phyloP scores from a whole-genome alignment of 2,888 invertebrate species.

The Heteromyza rotundicornis region DNA sequence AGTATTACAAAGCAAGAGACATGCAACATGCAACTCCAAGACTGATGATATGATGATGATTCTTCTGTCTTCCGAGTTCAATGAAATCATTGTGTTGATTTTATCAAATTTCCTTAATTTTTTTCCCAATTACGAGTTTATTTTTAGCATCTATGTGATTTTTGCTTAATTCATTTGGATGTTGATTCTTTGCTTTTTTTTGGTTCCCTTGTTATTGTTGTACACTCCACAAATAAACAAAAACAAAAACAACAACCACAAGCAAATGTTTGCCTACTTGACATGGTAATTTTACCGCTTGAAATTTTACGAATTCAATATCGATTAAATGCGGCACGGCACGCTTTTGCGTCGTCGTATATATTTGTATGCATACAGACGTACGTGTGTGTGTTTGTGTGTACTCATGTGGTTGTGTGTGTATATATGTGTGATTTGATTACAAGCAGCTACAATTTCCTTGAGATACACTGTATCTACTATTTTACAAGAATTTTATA shows the following conservation, averaged over 20 bases:
- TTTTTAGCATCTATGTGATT: not conserved
- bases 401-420: not conserved
- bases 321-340: slow-evolving; percentile 24
- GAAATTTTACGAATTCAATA: slow-evolving; percentile 18
- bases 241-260: not conserved
- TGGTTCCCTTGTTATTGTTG: not conserved
- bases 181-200: not conserved
- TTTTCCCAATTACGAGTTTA: no score
- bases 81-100: no score
- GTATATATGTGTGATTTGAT: no score
- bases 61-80: no score
- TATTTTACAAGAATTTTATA: not conserved
- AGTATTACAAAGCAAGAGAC: no score
- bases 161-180: not conserved
- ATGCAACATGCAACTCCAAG: no score
- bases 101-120: no score
- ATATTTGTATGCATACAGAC: no score
- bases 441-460: not conserved
- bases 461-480: not conserved
- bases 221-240: not conserved
- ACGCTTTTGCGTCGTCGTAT: no score
- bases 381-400: slow-evolving; percentile 1
- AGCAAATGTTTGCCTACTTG: no score
- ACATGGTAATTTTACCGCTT: not conserved
- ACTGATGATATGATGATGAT: no score